Conservation (phyloP, 2,113 vertebrate genomes). For the Egretta garzetta region DNA sequence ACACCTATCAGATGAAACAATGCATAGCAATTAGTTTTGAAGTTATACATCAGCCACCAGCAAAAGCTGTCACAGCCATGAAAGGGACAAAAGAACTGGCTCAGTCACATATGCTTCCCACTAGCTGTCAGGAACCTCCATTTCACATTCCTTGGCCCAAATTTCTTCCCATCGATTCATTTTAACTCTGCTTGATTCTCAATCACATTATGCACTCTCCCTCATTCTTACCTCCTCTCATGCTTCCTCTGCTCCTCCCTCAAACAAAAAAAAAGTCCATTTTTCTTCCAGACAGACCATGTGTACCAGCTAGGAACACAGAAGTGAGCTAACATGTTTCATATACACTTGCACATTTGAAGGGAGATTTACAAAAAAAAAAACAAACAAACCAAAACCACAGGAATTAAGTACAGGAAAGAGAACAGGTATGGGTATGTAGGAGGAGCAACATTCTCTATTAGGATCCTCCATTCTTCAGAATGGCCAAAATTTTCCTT, state of each 20-base stretch:
- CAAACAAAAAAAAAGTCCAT: neutral
- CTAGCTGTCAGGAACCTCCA: neutral
- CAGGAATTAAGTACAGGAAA: neutral
- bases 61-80: neutral
- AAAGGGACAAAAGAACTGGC: neutral
- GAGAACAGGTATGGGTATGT: neutral
- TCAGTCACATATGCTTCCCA: neutral
- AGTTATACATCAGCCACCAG: neutral
- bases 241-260: neutral
- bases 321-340: neutral
- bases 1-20: neutral
- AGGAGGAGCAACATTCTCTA: neutral
- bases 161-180: neutral
- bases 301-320: neutral
- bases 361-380: neutral
- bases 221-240: neutral
- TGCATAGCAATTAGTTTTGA: neutral
- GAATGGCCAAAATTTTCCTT: neutral
- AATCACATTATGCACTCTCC: neutral
- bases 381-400: neutral
- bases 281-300: neutral
- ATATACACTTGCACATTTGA: neutral
- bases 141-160: neutral
- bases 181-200: neutral
- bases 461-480: neutral